Percentiles rank a stretch among this genome's conserved stretches.
These are phyloP conservation scores for Patagioenas fasciata DNA, from an alignment of 2,113 vertebrate genomes.

Conservation along the genomic window DNA sequence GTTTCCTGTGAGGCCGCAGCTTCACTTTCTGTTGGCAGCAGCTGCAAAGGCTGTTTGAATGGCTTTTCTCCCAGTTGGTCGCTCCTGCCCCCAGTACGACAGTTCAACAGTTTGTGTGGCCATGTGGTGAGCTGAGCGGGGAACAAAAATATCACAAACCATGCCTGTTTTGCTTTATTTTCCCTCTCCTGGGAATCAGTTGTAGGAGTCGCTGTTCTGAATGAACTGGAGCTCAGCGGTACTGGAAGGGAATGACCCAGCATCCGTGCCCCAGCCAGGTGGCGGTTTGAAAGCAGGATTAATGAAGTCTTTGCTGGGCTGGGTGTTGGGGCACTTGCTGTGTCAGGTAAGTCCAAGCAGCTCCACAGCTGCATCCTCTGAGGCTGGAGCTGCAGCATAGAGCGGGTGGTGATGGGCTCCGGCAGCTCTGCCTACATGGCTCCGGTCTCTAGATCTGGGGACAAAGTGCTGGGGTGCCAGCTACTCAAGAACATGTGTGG, in stretches of 20 bases:
- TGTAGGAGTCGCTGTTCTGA: neutral
- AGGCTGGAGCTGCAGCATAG: neutral
- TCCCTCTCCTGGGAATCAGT: neutral
- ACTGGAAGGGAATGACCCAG: neutral
- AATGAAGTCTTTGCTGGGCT: neutral
- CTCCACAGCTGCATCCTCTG: neutral
- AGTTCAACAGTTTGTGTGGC: neutral
- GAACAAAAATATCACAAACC: neutral
- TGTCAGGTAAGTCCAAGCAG: neutral
- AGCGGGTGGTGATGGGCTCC: fast-evolving
- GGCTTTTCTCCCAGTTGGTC: neutral
- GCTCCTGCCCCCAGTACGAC: neutral
- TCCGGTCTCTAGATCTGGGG: neutral
- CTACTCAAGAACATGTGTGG: fast-evolving
- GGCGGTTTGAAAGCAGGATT: neutral
- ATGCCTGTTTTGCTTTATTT: neutral
- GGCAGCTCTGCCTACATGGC: neutral
- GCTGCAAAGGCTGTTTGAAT: neutral
- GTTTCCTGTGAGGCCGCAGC: neutral
- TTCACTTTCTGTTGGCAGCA: neutral
- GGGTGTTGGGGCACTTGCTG: neutral
- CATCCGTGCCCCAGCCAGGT: neutral
- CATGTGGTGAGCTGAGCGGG: neutral
- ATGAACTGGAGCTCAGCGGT: neutral
- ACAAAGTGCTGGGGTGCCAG: neutral